Evolutionary conservation across 2,113 vertebrate genomes (phyloP), one percentile per base, ranked within the genome.

Genomic region (Lathamus discolor): DNA sequence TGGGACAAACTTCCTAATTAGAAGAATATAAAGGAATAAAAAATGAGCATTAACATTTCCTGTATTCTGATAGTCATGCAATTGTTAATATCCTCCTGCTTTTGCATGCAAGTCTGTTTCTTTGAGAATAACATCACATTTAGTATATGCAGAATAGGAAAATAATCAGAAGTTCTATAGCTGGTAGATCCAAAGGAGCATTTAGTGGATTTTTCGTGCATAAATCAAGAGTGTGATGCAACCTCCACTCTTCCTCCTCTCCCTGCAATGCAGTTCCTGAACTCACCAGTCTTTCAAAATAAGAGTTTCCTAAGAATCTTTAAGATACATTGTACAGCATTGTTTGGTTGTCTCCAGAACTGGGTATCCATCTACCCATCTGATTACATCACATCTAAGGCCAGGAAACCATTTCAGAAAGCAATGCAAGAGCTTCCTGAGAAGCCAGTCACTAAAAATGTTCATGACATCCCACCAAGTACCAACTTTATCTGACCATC

Each of bases 1-100:
- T 75, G 57, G 57, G 57, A 79, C 25, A 74, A 91, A 72, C 51
- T 83, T 74, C 22, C 49, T 66, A 77, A 92, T 84, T 81, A 86
- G 44, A 83, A 82, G 52, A 88, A 83, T 17, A 89, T 37, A 83
- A 74, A 91, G 37, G 37, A 76, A 4, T 70, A 49, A 59, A 92
- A 93, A 83, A 73, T 1, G 7, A 93, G 41, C 41, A 77, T 77
- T 92, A 83, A 70, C 17, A 43, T 55, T 64, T 91, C 54, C 80
- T 44, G 29, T 69, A 62, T 48, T 70, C 76, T 41, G 44, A 48
- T 52, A 80, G 29, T 74, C 17, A 33, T 17, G 18, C 24, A 83
- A 52, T 31, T 80, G 39, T 73, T 88, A 83, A 83, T 41, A 48
- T 8, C 61, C 5, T 73, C 63, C 70, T 69, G 83, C 41, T 95